Percentiles rank a stretch among this genome's conserved stretches.
phyloP scores from a whole-genome alignment of 2,797 vertebrate genomes.

The Champsocephalus gunnari region DNA sequence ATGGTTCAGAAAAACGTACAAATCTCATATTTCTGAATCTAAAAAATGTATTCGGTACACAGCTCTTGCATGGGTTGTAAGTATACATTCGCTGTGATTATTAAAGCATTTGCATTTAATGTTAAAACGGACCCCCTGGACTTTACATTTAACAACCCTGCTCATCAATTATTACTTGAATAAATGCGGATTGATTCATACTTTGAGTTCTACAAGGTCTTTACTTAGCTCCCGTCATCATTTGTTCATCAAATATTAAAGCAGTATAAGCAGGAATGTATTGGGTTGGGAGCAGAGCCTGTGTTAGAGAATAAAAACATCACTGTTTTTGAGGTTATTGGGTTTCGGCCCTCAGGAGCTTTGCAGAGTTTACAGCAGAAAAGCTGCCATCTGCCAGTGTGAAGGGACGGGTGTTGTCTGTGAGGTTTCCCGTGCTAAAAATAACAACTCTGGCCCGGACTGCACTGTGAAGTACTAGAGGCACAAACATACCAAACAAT shows the following conservation, averaged over 20 bases:
- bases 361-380: constrained; percentile 22
- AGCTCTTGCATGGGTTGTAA: background rate
- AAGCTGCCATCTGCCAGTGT: constrained; percentile 16
- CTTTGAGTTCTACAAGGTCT: background rate
- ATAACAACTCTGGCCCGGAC: constrained; percentile 6
- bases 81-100: background rate
- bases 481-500: constrained; percentile 31
- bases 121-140: background rate
- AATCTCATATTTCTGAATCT: background rate
- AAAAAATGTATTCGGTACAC: background rate
- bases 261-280: background rate
- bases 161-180: background rate
- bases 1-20: background rate
- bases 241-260: background rate
- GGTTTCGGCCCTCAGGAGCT: constrained; percentile 11
- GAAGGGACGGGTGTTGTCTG: background rate
- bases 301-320: constrained; percentile 29
- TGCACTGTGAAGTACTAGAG: constrained; percentile 18
- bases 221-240: background rate
- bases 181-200: background rate
- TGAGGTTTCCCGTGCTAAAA: constrained; percentile 31
- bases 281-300: background rate
- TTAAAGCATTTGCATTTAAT: background rate
- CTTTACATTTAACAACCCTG: background rate
- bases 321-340: constrained; percentile 16